Conservation (phyloP, 2,113 vertebrate species). For the Eleginops maclovinus region DNA sequence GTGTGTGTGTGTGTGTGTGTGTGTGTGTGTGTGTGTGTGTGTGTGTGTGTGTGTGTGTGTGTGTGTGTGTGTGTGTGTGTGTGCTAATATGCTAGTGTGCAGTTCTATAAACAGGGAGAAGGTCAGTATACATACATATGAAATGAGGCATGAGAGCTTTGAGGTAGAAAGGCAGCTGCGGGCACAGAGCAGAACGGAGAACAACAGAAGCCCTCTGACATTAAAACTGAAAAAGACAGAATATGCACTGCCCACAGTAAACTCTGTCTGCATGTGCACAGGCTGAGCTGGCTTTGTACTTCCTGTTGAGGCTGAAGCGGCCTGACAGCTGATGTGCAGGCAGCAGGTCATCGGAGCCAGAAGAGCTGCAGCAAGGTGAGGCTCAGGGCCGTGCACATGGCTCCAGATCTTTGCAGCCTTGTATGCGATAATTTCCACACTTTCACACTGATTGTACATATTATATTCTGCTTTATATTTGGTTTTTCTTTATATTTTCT, state of each 20-base stretch:
- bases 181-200: slow-evolving; percentile 23
- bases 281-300: neutral
- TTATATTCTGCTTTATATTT: too few relatives aligned
- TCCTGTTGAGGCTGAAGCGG: neutral
- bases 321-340: slow-evolving; percentile 17
- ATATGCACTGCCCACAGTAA: neutral
- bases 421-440: too few relatives aligned
- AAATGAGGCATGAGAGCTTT: slow-evolving; percentile 28
- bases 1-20: neutral
- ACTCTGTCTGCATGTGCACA: neutral
- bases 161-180: slow-evolving; percentile 32
- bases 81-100: neutral
- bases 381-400: slow-evolving; percentile 20
- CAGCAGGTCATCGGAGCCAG: neutral
- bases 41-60: neutral
- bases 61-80: neutral
- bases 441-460: too few relatives aligned
- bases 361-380: slow-evolving; percentile 3
- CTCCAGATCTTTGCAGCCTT: neutral
- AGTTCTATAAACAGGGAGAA: slow-evolving; percentile 17
- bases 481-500: too few relatives aligned
- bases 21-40: slow-evolving; percentile 1
- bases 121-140: slow-evolving; percentile 32
- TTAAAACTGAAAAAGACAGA: slow-evolving; percentile 14
- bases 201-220: slow-evolving; percentile 19